Percentiles rank a stretch among this genome's conserved stretches.
These are phyloP conservation scores for Parauchenoglanis punctatus DNA, from an alignment of 2,797 vertebrate species.

Conservation along the genomic window DNA sequence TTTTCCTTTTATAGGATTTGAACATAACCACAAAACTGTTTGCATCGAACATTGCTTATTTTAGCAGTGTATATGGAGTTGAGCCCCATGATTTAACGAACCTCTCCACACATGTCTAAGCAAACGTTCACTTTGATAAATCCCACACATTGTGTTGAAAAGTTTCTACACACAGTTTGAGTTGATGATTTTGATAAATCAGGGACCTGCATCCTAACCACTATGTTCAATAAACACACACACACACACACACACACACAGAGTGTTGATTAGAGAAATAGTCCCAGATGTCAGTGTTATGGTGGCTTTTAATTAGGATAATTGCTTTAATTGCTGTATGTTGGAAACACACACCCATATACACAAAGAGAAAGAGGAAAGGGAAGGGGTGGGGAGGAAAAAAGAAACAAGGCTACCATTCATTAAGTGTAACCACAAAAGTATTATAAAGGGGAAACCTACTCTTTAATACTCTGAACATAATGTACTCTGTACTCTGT, in stretches of 20 bases:
- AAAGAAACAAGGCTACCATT: background rate
- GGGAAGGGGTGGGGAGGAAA: background rate
- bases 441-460: background rate
- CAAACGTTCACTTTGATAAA: background rate
- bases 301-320: conserved; percentile 34
- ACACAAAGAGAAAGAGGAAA: conserved; percentile 20
- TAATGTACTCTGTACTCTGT: too few species aligned
- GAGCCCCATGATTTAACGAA: background rate
- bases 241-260: background rate
- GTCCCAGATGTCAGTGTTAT: conserved; percentile 50
- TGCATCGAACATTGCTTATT: background rate
- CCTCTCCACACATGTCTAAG: background rate
- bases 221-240: background rate
- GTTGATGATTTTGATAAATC: background rate
- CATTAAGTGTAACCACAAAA: conserved; percentile 9
- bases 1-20: background rate
- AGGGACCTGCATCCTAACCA: background rate
- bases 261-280: conserved; percentile 19
- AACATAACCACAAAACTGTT: background rate
- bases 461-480: background rate
- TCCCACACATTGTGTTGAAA: background rate
- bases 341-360: conserved; percentile 38
- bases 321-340: conserved; percentile 48
- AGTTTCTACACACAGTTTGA: background rate
- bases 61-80: background rate